phyloP scores from a whole-genome alignment of 2,113 vertebrate genomes.

The Daboia siamensis region DNA sequence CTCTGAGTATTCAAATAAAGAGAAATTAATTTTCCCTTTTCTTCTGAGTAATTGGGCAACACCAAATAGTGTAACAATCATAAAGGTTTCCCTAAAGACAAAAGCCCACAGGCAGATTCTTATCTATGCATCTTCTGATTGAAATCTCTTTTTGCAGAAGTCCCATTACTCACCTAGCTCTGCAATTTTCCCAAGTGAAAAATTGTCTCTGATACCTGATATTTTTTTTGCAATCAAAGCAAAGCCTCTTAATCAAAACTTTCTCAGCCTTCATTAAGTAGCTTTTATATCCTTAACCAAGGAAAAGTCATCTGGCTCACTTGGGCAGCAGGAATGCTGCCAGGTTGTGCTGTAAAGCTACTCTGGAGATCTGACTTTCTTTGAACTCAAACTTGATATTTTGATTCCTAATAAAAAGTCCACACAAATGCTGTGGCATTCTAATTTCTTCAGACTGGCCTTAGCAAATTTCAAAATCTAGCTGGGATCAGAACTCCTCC shows the following conservation, averaged over 20 bases:
- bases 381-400: accelerated
- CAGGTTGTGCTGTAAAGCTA: background rate
- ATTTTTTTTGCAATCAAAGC: accelerated
- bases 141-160: background rate
- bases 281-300: background rate
- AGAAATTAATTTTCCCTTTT: background rate
- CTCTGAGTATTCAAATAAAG: background rate
- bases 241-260: background rate
- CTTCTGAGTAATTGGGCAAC: background rate
- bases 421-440: background rate
- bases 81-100: background rate
- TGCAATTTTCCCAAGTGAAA: background rate
- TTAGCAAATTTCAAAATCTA: accelerated
- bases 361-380: background rate
- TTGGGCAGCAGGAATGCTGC: background rate
- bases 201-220: background rate
- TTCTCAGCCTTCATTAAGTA: background rate
- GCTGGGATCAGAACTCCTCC: background rate
- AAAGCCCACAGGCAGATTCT: too few species aligned
- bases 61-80: background rate
- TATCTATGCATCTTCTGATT: background rate
- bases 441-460: background rate
- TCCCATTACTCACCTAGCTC: background rate
- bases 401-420: background rate
- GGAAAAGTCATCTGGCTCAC: background rate